Conservation (phyloP, 2,888 invertebrate species). For the Limnephilus auricula region DNA sequence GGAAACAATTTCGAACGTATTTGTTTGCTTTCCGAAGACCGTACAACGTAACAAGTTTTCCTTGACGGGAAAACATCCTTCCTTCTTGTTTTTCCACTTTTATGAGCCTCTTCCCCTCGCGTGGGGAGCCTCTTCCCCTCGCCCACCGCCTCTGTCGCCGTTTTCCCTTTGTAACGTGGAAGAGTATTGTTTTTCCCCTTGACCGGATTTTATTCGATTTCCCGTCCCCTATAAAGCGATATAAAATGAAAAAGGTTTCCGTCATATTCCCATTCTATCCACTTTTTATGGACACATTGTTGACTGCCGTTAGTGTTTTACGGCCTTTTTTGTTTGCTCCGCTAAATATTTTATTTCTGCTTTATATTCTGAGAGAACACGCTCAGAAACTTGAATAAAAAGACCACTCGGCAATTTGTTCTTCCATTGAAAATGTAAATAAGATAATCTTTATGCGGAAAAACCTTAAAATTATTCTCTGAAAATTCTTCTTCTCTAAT, state of each 20-base stretch:
- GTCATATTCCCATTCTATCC: conserved; percentile 63
- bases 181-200: conserved; percentile 66
- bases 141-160: conserved; percentile 43
- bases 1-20: conserved; percentile 63
- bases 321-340: conserved; percentile 65
- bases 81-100: conserved; percentile 56
- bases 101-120: conserved; percentile 43
- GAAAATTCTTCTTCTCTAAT: conserved; percentile 11
- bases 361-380: conserved; percentile 63
- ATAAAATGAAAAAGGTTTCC: conserved; percentile 65
- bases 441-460: conserved; percentile 54
- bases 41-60: conserved; percentile 62
- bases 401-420: conserved; percentile 48
- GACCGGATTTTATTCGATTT: conserved; percentile 67
- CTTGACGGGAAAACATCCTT: conserved; percentile 55
- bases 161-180: conserved; percentile 49
- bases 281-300: conserved; percentile 66
- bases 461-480: conserved; percentile 38
- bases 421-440: conserved; percentile 60
- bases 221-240: conserved; percentile 65
- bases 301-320: conserved; percentile 67
- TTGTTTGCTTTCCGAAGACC: conserved; percentile 62
- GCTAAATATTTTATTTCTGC: conserved; percentile 66
- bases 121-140: background rate
- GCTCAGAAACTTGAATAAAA: conserved; percentile 58